phyloP scores from a whole-genome alignment of 2,888 invertebrate genomes.

The Netelia virgata region DNA sequence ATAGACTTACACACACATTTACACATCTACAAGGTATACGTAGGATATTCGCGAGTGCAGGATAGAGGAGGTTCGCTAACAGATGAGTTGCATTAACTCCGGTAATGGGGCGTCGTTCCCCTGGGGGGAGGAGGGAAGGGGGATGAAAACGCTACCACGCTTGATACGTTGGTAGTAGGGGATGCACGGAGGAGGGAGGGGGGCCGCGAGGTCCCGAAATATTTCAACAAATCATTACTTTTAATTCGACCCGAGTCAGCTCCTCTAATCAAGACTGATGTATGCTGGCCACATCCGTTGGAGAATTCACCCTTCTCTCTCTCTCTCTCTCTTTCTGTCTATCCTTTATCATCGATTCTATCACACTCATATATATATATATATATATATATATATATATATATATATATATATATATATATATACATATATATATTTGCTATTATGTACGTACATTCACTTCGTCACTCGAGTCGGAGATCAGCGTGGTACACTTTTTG shows the following conservation, averaged over 20 bases:
- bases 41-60: constrained; percentile 75
- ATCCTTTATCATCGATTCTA: constrained; percentile 37
- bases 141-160: constrained; percentile 65
- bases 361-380: neutral
- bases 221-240: constrained; percentile 85
- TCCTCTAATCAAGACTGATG: constrained; percentile 82
- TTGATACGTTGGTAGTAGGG: constrained; percentile 59
- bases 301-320: constrained; percentile 26
- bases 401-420: no score
- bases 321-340: constrained; percentile 21
- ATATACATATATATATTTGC: neutral
- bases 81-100: constrained; percentile 84
- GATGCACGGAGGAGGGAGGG: constrained; percentile 35
- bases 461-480: neutral
- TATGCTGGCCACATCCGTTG: constrained; percentile 60
- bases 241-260: constrained; percentile 82
- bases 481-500: neutral
- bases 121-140: constrained; percentile 55
- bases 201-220: constrained; percentile 74
- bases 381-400: constrained; percentile 11
- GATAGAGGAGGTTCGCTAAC: constrained; percentile 76
- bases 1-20: constrained; percentile 11
- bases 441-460: constrained; percentile 36
- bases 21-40: constrained; percentile 35
- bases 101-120: constrained; percentile 81